phyloP scores from a whole-genome alignment of 2,888 invertebrate species.

The Lepas anatifera region DNA sequence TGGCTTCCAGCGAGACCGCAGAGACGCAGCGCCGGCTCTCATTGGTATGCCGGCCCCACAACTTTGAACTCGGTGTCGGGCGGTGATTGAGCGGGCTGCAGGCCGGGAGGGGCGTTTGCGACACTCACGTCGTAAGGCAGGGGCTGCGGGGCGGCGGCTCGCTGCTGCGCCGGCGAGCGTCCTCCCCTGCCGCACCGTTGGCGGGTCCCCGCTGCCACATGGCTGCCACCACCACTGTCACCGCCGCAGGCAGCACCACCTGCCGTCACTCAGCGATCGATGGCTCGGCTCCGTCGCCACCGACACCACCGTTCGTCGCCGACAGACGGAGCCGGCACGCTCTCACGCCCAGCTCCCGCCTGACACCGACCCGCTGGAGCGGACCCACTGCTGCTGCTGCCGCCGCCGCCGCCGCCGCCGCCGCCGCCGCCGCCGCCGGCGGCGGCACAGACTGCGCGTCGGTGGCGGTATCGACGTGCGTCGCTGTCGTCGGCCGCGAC shows the following conservation, averaged over 20 bases:
- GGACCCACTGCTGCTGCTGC: not conserved
- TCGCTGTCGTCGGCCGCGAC: not conserved
- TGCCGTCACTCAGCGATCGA: too few relatives aligned
- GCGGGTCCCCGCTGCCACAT: conserved; percentile 1
- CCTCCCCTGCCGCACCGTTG: not conserved
- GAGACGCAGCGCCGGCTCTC: too few relatives aligned
- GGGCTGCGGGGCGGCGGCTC: not conserved
- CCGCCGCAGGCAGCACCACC: too few relatives aligned
- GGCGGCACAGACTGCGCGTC: not conserved
- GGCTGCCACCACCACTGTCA: not conserved
- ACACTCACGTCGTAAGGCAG: not conserved
- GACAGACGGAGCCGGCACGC: not conserved
- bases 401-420: not conserved
- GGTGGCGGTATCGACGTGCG: not conserved
- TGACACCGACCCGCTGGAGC: not conserved
- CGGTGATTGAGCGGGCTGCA: too few relatives aligned
- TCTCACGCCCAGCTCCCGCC: not conserved
- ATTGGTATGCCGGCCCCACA: too few relatives aligned
- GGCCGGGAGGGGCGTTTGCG: not conserved
- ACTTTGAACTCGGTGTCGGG: too few relatives aligned
- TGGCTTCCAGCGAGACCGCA: too few relatives aligned
- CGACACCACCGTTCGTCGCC: not conserved
- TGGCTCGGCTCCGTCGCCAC: not conserved
- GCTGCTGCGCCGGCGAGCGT: conserved; percentile 2
- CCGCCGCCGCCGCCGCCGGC: not conserved